phyloP scores from a whole-genome alignment of 2,113 vertebrate species.

The Camelus bactrianus region DNA sequence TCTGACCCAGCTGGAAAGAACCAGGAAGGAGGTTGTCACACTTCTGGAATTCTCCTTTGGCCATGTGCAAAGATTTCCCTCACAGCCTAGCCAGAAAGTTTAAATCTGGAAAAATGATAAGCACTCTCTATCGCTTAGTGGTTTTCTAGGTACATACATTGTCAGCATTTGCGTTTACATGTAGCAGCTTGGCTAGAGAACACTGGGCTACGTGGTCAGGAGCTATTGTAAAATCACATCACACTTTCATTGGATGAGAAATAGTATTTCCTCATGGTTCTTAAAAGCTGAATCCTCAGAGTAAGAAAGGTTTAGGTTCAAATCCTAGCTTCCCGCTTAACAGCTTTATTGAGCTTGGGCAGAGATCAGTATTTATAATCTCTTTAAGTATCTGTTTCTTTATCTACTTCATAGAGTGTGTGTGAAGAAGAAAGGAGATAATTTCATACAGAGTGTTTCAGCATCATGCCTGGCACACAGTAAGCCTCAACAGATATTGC shows the following conservation, averaged over 20 bases:
- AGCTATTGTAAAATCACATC: not conserved
- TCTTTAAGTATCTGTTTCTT: not conserved
- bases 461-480: not conserved
- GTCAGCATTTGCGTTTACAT: not conserved
- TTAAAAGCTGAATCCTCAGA: constrained; percentile 6
- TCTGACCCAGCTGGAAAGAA: constrained; percentile 74
- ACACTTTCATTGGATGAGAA: not conserved
- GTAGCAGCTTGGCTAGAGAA: not conserved
- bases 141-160: constrained; percentile 1
- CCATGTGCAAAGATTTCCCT: constrained; percentile 44
- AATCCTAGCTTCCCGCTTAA: not conserved
- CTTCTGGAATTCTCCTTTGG: constrained; percentile 71
- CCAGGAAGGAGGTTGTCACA: constrained; percentile 40
- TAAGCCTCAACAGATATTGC: not conserved
- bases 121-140: not conserved
- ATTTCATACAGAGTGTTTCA: not conserved
- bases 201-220: not conserved
- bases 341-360: not conserved
- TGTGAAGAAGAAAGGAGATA: constrained; percentile 11
- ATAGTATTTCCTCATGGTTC: not conserved
- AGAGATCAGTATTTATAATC: constrained; percentile 10
- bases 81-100: constrained; percentile 44
- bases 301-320: constrained; percentile 4
- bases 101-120: constrained; percentile 34
- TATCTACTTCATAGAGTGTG: not conserved